Base-by-base conservation (phyloP, 2,888 invertebrate genomes). In the Catocala nupta region DNA sequence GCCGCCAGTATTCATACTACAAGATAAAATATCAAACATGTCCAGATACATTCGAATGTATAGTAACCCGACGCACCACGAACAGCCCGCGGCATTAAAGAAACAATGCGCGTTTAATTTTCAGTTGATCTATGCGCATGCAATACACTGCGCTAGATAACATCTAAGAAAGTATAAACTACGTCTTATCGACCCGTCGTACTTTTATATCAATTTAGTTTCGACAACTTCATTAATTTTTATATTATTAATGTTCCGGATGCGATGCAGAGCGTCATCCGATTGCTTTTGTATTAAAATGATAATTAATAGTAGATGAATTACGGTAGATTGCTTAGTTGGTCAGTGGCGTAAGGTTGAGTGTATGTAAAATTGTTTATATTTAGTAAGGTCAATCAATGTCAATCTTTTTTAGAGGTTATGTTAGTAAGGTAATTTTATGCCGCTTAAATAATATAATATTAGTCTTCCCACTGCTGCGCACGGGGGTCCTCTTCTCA, bases 171-270 rank as follows among this genome's bases (percentile, higher is more conserved):
- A 71, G 65, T 60, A 59, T 58, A 50, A 55, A 67, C 54, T 55
- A 44, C 33, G 48, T 47, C 33, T 52, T 60, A 65, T 44, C 3
- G 48, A 48, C 36, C 34, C 55, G 13, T 8, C 55, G 13, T 8
- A 51, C 11, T 65, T 59, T 55, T 13, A 73, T 78, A 73, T 71
- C 59, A 75, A 72, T 71, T 75, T 63, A 53, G 13, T 68, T 70
- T 67, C 61, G 76, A 76, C 75, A 78, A 63, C 60, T 78, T 76
- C 72, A 77, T 75, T 77, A 70, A 44, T 71, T 75, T 75, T 70
- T 39, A 48, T 43, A 11, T 50, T 58, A 57, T 63, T 55, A 43
- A 57, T 63, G 64, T 55, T 42, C 55, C 67, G 59, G 62, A 76
- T 70, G 62, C 13, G 43, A 34, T 53, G 13, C 25, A 25, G 16